Percentiles rank a stretch among this genome's conserved stretches.
Conservation (phyloP, 2,113 vertebrate genomes). For the Strix aluco region DNA sequence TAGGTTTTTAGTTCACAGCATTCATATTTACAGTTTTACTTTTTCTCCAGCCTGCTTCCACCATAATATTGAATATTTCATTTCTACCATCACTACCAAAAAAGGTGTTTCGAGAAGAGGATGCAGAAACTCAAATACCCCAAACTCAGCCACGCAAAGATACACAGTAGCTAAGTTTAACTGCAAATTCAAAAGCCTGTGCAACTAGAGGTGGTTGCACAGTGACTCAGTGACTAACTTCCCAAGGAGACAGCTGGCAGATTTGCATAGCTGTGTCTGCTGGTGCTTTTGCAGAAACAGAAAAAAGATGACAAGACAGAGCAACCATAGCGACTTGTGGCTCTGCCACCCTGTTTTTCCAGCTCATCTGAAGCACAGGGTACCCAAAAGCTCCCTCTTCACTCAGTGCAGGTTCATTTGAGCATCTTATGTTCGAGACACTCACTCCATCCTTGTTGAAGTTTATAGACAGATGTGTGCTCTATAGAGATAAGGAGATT, state of each 20-base stretch:
- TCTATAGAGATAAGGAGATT: not conserved
- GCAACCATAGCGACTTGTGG: fast-evolving
- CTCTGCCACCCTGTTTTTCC: not conserved
- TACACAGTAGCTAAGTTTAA: not conserved
- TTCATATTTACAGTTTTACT: not conserved
- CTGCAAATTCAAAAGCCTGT: not conserved
- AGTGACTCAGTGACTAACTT: not conserved
- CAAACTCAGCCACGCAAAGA: not conserved
- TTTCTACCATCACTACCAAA: not conserved
- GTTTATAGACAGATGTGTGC: not conserved
- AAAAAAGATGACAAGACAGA: not conserved
- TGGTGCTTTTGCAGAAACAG: not conserved
- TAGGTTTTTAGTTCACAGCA: not conserved
- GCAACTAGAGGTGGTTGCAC: not conserved
- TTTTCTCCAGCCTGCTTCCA: not conserved
- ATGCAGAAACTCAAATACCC: not conserved
- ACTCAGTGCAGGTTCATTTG: not conserved
- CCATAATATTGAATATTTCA: not conserved
- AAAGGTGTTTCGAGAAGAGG: not conserved
- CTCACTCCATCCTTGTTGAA: not conserved
- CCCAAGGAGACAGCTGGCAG: not conserved
- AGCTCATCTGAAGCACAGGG: not conserved
- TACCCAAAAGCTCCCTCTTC: not conserved
- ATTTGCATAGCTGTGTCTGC: not conserved
- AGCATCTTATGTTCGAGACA: not conserved